These are phyloP conservation scores for Tapirus terrestris DNA, from an alignment of 2,113 vertebrate genomes.

Conservation along the genomic window DNA sequence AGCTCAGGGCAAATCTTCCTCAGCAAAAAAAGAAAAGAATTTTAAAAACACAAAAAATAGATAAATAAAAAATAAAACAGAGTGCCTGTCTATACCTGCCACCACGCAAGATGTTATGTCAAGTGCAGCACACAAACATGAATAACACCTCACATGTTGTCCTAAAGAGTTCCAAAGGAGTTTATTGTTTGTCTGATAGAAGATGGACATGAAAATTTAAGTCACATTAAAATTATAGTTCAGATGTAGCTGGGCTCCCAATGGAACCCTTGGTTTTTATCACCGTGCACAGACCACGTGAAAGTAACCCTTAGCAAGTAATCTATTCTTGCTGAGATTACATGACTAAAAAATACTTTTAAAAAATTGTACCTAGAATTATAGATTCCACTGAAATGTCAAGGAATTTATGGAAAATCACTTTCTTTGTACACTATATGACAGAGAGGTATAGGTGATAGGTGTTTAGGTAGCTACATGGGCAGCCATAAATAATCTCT, in stretches of 20 bases:
- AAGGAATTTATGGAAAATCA: background rate
- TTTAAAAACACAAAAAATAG: no score
- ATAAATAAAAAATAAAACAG: background rate
- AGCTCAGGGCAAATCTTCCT: no score
- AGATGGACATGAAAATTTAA: background rate
- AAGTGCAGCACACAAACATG: background rate
- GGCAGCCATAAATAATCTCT: background rate
- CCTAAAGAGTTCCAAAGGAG: background rate
- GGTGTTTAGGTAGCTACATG: background rate
- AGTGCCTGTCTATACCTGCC: background rate
- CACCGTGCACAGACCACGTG: background rate
- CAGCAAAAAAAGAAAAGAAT: no score
- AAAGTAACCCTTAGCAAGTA: background rate
- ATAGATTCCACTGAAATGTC: conserved; percentile 20
- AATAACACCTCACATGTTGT: background rate
- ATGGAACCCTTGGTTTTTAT: background rate
- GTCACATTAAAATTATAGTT: background rate
- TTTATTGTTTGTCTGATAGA: background rate
- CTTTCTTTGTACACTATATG: background rate
- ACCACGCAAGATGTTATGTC: rapidly evolving
- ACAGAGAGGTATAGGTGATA: background rate
- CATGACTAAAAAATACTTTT: background rate
- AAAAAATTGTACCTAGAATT: background rate
- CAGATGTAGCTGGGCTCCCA: background rate
- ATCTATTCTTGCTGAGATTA: background rate